Evolutionary conservation across 2,113 vertebrate genomes (phyloP).

Genomic region (Lycocorax pyrrhopterus): DNA sequence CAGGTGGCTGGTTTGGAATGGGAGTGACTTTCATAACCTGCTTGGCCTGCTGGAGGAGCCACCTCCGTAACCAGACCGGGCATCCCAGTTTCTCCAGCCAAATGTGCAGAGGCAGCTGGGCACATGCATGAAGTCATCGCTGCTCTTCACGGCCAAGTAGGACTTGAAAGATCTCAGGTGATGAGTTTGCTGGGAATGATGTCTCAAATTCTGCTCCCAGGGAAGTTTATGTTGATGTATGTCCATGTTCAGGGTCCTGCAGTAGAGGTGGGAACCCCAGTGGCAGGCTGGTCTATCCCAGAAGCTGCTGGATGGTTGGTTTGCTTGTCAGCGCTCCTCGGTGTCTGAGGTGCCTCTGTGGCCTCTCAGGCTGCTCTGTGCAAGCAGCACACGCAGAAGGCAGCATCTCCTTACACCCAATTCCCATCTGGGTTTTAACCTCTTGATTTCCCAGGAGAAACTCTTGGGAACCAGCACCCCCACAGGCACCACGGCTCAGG

Average conservation of each 20-base stretch:
- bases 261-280: not conserved
- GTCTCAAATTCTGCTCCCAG: not conserved
- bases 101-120: not conserved
- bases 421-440: not conserved
- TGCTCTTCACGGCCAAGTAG: fast-evolving
- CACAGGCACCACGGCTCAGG: not conserved
- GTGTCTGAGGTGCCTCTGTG: not conserved
- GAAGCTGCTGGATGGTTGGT: not conserved
- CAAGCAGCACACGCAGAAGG: not conserved
- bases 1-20: not conserved
- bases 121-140: fast-evolving
- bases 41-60: not conserved
- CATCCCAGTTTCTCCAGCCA: not conserved
- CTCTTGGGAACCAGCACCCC: not conserved
- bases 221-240: fast-evolving
- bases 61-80: fast-evolving
- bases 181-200: not conserved
- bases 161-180: not conserved
- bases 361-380: not conserved
- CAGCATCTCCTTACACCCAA: not conserved
- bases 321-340: not conserved
- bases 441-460: not conserved
- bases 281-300: not conserved
- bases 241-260: not conserved
- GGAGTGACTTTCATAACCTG: not conserved